A percentile compares a stretch with the other conserved stretches of the same genome.
Evolutionary conservation across 2,113 vertebrate genomes (phyloP).

Genomic region (Mellivora capensis): DNA sequence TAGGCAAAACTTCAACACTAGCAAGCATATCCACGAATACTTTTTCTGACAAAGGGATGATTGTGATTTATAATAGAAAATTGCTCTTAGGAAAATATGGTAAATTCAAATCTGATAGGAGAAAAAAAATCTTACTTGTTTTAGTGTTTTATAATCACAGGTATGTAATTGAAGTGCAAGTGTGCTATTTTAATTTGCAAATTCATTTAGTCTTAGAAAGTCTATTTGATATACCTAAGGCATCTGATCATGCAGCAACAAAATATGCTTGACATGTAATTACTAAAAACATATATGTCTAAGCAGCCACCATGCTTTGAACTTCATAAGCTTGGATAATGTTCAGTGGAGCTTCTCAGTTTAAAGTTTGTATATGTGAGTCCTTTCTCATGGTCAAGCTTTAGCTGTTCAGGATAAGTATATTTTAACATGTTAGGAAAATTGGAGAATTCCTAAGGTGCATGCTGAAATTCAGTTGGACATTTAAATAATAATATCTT

Average conservation of each 20-base stretch:
- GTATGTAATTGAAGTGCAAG: background rate
- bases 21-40: background rate
- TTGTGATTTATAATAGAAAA: constrained; percentile 31
- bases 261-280: background rate
- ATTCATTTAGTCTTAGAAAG: constrained; percentile 10
- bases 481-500: background rate
- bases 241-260: background rate
- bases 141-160: constrained; percentile 18
- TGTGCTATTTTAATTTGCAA: constrained; percentile 30
- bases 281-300: background rate
- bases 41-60: background rate
- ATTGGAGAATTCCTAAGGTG: background rate
- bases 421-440: background rate
- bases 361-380: background rate
- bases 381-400: background rate
- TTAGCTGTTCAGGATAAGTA: background rate
- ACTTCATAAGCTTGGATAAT: background rate
- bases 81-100: constrained; percentile 42
- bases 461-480: background rate
- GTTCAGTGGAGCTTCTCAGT: background rate
- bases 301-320: background rate
- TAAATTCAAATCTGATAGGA: constrained; percentile 50
- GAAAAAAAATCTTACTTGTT: constrained; percentile 29
- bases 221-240: background rate
- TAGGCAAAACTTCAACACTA: background rate